These are phyloP conservation scores for Prionchulus punctatus DNA, from an alignment of 2,888 invertebrate genomes.

Conservation along the genomic window DNA sequence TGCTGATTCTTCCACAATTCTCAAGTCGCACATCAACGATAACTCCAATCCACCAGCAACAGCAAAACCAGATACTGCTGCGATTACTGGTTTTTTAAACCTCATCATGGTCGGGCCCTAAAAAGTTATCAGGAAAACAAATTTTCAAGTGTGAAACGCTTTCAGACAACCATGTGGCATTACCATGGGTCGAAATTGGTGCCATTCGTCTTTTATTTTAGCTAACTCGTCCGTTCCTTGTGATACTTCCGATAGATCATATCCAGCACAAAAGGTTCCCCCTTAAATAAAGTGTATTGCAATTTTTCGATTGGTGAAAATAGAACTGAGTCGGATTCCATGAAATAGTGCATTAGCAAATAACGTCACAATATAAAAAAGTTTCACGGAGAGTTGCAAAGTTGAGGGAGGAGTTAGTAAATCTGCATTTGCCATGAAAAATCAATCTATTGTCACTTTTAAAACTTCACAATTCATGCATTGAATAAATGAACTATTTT, in stretches of 20 bases:
- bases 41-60: slow-evolving; percentile 78
- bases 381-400: too few species aligned
- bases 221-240: neutral
- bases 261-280: slow-evolving; percentile 84
- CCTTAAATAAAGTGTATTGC: slow-evolving; percentile 39
- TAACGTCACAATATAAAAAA: too few species aligned
- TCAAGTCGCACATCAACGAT: slow-evolving; percentile 72
- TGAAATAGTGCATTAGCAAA: too few species aligned
- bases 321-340: neutral
- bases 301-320: neutral
- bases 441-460: too few species aligned
- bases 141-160: neutral
- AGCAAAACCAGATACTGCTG: slow-evolving; percentile 73
- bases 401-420: too few species aligned
- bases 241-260: slow-evolving; percentile 59
- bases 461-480: neutral
- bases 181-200: neutral
- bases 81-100: slow-evolving; percentile 68
- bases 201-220: too few species aligned
- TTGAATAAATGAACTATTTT: too few species aligned
- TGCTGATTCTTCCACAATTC: slow-evolving; percentile 70
- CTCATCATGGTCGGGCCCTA: slow-evolving; percentile 52
- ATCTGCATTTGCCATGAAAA: too few species aligned
- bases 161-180: neutral
- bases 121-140: slow-evolving; percentile 7